Evolutionary conservation across 2,113 vertebrate genomes (phyloP).

Genomic region (Chloebia gouldiae): DNA sequence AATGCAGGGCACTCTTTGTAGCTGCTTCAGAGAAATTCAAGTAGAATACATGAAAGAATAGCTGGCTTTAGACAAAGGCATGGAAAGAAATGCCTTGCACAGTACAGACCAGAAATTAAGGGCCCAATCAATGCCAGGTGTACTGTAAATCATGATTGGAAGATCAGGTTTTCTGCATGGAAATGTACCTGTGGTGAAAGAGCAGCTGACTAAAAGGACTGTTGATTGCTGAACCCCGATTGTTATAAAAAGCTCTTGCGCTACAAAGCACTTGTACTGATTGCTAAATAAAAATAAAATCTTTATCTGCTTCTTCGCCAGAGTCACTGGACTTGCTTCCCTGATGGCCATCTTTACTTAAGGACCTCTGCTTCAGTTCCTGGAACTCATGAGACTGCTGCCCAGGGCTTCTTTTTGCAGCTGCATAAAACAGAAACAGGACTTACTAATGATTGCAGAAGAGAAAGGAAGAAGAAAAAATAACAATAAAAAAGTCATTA

Average conservation of each 20-base stretch:
- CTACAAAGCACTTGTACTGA: conserved; percentile 2
- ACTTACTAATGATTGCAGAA: background rate
- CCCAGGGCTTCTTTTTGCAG: conserved; percentile 73
- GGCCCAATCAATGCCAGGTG: conserved; percentile 2
- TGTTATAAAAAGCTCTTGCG: conserved; percentile 26
- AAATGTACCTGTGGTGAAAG: conserved; percentile 28
- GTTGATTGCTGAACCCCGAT: conserved; percentile 35
- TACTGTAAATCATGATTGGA: background rate
- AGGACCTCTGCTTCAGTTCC: conserved; percentile 75
- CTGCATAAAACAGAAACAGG: conserved; percentile 57
- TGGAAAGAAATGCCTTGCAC: conserved; percentile 36
- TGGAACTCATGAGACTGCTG: conserved; percentile 76
- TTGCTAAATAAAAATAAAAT: conserved; percentile 88
- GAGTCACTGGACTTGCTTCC: conserved; percentile 86
- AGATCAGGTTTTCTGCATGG: background rate
- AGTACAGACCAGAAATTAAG: conserved; percentile 10
- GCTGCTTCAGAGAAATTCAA: conserved; percentile 76
- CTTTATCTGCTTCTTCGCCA: conserved; percentile 87
- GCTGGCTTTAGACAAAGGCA: conserved; percentile 67
- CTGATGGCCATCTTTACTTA: conserved; percentile 77
- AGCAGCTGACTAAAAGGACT: conserved; percentile 46
- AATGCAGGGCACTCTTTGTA: conserved; percentile 50
- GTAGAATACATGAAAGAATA: conserved; percentile 59
- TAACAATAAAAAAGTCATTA: background rate
- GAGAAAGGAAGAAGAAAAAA: background rate